Conservation (phyloP, 2,888 invertebrate species). For the Azorinus chamasolen region DNA sequence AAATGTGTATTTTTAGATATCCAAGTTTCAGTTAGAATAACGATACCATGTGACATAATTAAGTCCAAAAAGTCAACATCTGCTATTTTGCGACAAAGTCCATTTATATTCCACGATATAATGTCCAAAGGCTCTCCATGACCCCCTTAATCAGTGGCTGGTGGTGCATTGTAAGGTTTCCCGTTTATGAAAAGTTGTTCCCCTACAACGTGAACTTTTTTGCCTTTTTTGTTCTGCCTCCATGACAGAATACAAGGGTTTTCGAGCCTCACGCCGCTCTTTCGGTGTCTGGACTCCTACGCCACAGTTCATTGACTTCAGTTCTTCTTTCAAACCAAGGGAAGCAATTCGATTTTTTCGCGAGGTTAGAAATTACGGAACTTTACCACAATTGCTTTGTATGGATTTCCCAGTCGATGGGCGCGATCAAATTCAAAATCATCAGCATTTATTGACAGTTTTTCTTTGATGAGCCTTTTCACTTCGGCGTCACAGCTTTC, state of each 20-base stretch:
- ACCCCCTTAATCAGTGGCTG: background rate
- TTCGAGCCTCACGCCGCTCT: slow-evolving; percentile 1
- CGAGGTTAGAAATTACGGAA: slow-evolving; percentile 1
- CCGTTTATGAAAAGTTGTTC: slow-evolving; percentile 23
- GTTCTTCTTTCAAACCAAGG: background rate
- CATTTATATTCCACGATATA: slow-evolving; percentile 11
- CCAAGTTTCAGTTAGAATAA: slow-evolving; percentile 1
- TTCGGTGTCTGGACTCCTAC: slow-evolving; percentile 16
- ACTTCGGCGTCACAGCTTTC: too few relatives aligned
- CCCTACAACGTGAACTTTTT: slow-evolving; percentile 8
- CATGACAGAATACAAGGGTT: slow-evolving; percentile 11
- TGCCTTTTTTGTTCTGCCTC: background rate
- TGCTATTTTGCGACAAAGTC: slow-evolving; percentile 7
- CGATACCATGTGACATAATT: background rate
- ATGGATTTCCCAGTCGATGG: too few relatives aligned
- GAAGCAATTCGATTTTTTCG: slow-evolving; percentile 9
- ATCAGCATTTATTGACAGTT: too few relatives aligned
- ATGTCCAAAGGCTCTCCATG: background rate
- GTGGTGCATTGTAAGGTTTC: background rate
- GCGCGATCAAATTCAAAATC: too few relatives aligned
- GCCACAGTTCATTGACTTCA: slow-evolving; percentile 10
- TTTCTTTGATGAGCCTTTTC: too few relatives aligned
- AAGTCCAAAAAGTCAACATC: slow-evolving; percentile 11
- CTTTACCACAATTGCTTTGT: background rate
- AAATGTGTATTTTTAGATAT: background rate